Percentiles rank a stretch among this genome's conserved stretches.
These are phyloP conservation scores for Nothocercus julius DNA, from an alignment of 2,113 vertebrate genomes.

Conservation along the genomic window DNA sequence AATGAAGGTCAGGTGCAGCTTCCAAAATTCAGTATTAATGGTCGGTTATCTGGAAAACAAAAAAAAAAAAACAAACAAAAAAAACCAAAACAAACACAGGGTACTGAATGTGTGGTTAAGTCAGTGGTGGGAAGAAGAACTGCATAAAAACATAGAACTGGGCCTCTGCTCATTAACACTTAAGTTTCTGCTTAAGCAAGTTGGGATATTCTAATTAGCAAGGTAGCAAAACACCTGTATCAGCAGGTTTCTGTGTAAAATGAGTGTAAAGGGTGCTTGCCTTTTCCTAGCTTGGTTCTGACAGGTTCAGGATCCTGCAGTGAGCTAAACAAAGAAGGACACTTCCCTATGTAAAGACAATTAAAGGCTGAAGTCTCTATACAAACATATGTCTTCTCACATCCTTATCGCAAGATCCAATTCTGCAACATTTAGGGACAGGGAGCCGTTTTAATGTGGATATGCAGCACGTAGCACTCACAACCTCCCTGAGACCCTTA, in stretches of 20 bases:
- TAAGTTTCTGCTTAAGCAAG: not conserved
- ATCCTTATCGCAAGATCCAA: fast-evolving
- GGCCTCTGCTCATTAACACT: not conserved
- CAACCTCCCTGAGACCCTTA: not conserved
- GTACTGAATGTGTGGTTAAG: not conserved
- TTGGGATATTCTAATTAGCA: not conserved
- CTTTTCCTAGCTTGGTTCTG: not conserved
- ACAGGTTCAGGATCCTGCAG: not conserved
- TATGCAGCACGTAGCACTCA: not conserved
- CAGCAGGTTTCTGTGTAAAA: not conserved
- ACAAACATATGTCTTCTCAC: not conserved
- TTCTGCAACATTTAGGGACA: not conserved
- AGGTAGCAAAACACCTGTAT: not conserved
- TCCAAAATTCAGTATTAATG: slow-evolving; percentile 91
- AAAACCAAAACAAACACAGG: not conserved
- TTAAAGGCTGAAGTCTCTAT: not conserved
- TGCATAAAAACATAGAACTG: not conserved
- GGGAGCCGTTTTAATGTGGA: not conserved
- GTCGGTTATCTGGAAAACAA: slow-evolving; percentile 76
- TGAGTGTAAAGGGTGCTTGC: not conserved
- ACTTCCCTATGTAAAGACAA: not conserved
- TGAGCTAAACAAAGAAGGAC: not conserved
- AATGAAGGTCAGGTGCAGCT: slow-evolving; percentile 97
- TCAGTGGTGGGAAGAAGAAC: not conserved
- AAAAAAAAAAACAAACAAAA: not conserved